phyloP scores from a whole-genome alignment of 2,888 invertebrate genomes.

The Ormyrus labotus region DNA sequence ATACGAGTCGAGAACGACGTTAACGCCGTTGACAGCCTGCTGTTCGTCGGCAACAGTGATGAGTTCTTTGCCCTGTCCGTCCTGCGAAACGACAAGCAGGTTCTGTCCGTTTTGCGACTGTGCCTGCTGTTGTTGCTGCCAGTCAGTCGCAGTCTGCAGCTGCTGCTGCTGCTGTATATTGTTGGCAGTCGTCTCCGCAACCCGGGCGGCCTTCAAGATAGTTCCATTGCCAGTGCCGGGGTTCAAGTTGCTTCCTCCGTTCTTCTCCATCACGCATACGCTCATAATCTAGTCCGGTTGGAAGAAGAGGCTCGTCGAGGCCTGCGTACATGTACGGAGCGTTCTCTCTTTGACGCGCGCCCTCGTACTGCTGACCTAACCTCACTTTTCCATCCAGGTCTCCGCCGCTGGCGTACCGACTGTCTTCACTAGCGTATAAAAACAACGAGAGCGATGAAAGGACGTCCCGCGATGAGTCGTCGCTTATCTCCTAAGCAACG shows the following conservation, averaged over 20 bases:
- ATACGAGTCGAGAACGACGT: slow-evolving; percentile 67
- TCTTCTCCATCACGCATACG: slow-evolving; percentile 55
- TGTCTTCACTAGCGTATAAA: too few species aligned
- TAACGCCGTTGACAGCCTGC: slow-evolving; percentile 62
- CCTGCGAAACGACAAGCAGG: slow-evolving; percentile 64
- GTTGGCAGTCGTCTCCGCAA: slow-evolving; percentile 53
- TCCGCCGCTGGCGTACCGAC: not conserved
- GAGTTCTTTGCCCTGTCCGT: slow-evolving; percentile 65
- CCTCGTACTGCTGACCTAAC: slow-evolving; percentile 10
- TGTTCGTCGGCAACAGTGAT: slow-evolving; percentile 63
- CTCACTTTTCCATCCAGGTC: not conserved
- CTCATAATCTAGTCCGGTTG: slow-evolving; percentile 41
- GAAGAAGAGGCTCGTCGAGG: not conserved
- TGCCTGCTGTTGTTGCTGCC: slow-evolving; percentile 17
- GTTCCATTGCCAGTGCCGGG: slow-evolving; percentile 34
- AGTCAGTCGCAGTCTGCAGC: slow-evolving; percentile 24
- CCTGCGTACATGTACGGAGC: slow-evolving; percentile 21
- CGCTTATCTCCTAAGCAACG: too few species aligned
- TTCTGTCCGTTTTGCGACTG: slow-evolving; percentile 37
- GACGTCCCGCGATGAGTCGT: too few species aligned
- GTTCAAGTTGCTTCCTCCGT: slow-evolving; percentile 45
- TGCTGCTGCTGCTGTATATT: slow-evolving; percentile 46
- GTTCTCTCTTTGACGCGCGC: not conserved
- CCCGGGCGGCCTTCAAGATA: slow-evolving; percentile 10
- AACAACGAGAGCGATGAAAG: too few species aligned